Evolutionary conservation across 2,113 vertebrate genomes (phyloP), one percentile per base, ranked within the genome.

Genomic region (Ovis canadensis): DNA sequence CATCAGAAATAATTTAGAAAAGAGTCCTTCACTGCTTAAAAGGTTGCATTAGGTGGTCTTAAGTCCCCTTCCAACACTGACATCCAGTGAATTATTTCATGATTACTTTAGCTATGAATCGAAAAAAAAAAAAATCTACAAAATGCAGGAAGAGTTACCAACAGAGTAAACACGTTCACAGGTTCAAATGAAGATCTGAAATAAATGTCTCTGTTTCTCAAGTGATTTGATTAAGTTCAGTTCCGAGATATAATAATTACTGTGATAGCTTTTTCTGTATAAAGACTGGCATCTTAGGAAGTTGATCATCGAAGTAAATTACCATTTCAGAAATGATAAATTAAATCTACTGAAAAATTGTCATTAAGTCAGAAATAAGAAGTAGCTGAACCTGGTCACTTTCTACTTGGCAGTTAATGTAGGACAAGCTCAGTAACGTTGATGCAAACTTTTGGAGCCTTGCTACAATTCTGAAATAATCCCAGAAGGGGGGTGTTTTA

Each of bases 61-160:
- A 88, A 78, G 3, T 52, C n/a, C 77, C 23, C 40, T 78, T 95
- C 17, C 60, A 97, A 48, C n/a, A 93, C 54, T n/a, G 90, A 85
- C 40, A 93, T 85, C 43, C n/a, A 92, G 54, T 88, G 48, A 97
- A 77, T 94, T 90, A 94, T 85, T 92, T 94, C 31, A 82, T 94
- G 31, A 83, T 86, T 97, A 88, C 16, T 84, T 90, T 90, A 59
- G 5, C 29, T 31, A 94, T 95, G 21, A 81, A 54, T 82, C 83
- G 13, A 21, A 62, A 48, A 23, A 36, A 36, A 71, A 12, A 54
- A 85, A 60, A 31, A 71, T 55, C 16, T 52, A 48, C 36, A 62
- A 97, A 95, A 93, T 57, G 27, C 74, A 95, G 88, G 33, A 87
- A 92, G 45, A 95, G 12, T 36, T 89, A 67, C 67, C 90, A 40